Base-by-base conservation (phyloP, 2,888 invertebrate species). In the Eulithis testata region DNA sequence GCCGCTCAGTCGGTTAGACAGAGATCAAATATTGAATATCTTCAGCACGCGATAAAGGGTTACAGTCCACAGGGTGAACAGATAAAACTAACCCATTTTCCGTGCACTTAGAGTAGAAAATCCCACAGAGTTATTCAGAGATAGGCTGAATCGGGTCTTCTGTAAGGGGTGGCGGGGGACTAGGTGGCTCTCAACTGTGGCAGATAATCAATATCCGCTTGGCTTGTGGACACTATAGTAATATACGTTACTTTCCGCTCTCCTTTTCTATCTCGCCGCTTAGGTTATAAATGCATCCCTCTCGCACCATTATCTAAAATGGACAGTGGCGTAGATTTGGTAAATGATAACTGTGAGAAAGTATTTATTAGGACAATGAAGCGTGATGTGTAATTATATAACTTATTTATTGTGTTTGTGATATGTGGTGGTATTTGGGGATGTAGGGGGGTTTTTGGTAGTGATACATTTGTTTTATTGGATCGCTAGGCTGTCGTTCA, bases 151-250 rank as follows among this genome's bases (percentile, higher is more conserved):
- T 78, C 71, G 75, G 70, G 77, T 68, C 56, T 70, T 71, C 69
- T 74, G 77, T 72, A 74, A 79, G 77, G 82, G 80, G 85, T 80
- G 84, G 81, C 66, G 85, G 71, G 88, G 90, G 86, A 81, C 81
- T 86, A 83, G 87, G 88, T 87, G 89, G 90, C 91, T 93, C 91
- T 92, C 92, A 90, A 91, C 93, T 93, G 91, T 93, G 93, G 93
- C 93, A 93, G 93, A 93, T 93, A 94, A 93, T 93, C 93, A 93
- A 93, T 93, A 93, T 93, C 93, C 93, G 93, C 93, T 93, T 92
- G 93, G 93, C 93, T 93, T 91, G 92, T 93, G 93, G 93, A 93
- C 93, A 93, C 90, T 91, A 91, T 91, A 91, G 88, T 90, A 90
- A 89, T 93, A 93, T 93, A 92, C 87, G 91, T 90, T 91, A 91